These are phyloP conservation scores for Varroa destructor DNA, from an alignment of 1,140 invertebrate species.

Conservation along the genomic window DNA sequence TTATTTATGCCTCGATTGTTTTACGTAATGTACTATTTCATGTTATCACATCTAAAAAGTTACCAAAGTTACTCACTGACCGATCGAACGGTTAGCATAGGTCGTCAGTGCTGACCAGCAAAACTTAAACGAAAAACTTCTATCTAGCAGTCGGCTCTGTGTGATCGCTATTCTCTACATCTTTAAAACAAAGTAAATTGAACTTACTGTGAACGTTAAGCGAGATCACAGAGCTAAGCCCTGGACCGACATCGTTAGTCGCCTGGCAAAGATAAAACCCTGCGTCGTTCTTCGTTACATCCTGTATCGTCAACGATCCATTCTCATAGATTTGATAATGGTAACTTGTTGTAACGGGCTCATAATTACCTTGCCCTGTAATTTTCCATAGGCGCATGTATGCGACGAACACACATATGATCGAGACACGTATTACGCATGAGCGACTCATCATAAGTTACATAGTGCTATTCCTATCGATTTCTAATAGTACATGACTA, in stretches of 20 bases:
- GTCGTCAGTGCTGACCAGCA: no score
- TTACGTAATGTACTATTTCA: no score
- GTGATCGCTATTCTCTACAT: no score
- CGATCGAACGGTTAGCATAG: no score
- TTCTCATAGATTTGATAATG: constrained; percentile 40
- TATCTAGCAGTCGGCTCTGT: no score
- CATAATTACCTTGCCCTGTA: constrained; percentile 33
- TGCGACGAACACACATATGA: background rate
- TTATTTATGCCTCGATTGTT: no score
- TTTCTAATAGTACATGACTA: no score
- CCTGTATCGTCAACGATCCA: constrained; percentile 42
- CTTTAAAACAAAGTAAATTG: no score
- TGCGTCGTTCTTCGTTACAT: constrained; percentile 39
- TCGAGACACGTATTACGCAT: background rate
- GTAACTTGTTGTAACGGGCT: constrained; percentile 35
- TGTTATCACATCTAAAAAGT: no score
- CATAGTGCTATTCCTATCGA: background rate
- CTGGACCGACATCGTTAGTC: constrained; percentile 45
- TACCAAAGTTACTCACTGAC: no score
- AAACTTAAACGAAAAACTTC: no score
- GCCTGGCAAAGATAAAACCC: constrained; percentile 46
- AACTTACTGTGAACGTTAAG: constrained; percentile 42
- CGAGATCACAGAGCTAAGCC: constrained; percentile 42
- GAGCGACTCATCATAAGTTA: background rate
- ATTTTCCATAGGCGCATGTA: background rate